Base-by-base conservation (phyloP, 2,888 invertebrate species). In the Sphecodes monilicornis region DNA sequence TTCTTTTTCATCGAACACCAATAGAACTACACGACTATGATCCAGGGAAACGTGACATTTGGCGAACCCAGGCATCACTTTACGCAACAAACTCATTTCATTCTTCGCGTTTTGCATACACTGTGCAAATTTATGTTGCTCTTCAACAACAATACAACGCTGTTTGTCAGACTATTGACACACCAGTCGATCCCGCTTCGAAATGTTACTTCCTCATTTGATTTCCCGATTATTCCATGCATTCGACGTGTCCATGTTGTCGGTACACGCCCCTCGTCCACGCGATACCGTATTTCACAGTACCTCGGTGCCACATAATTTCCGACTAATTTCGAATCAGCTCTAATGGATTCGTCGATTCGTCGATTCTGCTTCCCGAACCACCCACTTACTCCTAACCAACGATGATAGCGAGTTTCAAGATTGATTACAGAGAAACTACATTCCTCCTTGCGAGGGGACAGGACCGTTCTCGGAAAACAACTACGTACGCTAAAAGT, bases 141-240 rank as follows among this genome's bases (percentile, higher is more conserved):
- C 18, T 73, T 78, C 36, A 43, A 71, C 70, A 78, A 69, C 78
- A 64, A 73, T 71, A 69, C 64, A 32, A 60, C 41, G 39, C 29
- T 64, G 76, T 84, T 83, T 72, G 77, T 72, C 77, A 50, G 76
- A 72, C 41, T 36, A 57, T 57, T 46, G 76, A 57, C 66, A 68
- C 69, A 39, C 83, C 54, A 50, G 36, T 36, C 75, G 54, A 66
- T n/a, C 22, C 71, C 64, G 82, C 73, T 29, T 39, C 43, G 13
- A 71, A 72, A 41, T 72, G 84, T 76, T 72, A 84, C 68, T 83
- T 72, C 46, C 57, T 66, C 72, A n/a, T 83, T 84, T 84, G 46
- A 72, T 60, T 84, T 76, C 68, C 57, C 85, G 77, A 83, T 84
- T 84, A 83, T 84, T 73, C 78, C 68, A 39, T 16, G 54, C 43